phyloP scores from a whole-genome alignment of 1,140 invertebrate genomes.

The Pachyrhynchus sulphureomaculatus region DNA sequence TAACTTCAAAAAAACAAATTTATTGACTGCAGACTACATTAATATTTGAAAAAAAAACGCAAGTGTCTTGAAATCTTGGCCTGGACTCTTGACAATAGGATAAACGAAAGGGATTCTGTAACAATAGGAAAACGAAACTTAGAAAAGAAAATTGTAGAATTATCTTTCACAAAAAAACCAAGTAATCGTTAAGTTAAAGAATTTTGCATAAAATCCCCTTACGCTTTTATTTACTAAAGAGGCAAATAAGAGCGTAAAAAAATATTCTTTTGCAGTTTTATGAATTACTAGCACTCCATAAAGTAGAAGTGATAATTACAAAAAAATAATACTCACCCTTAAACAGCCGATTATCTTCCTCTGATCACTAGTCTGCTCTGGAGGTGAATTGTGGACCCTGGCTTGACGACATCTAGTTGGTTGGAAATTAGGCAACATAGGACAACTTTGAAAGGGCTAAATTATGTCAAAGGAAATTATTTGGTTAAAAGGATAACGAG shows the following conservation, averaged over 20 bases:
- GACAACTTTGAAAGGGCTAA: background rate
- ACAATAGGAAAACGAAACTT: constrained; percentile 26
- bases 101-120: constrained; percentile 11
- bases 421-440: background rate
- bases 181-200: no score
- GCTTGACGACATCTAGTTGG: background rate
- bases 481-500: no score
- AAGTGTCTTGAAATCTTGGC: background rate
- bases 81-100: background rate
- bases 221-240: constrained; percentile 11
- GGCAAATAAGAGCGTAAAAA: constrained; percentile 1
- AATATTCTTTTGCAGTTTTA: background rate
- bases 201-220: no score
- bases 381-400: background rate
- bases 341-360: no score
- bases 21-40: background rate
- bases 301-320: background rate
- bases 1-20: background rate
- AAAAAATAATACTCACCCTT: background rate
- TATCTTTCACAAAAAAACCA: no score
- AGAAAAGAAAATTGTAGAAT: no score
- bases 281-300: background rate
- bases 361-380: no score
- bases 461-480: background rate
- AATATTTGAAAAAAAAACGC: background rate